Conservation (phyloP, 2,797 vertebrate genomes). For the Dryobates pubescens region DNA sequence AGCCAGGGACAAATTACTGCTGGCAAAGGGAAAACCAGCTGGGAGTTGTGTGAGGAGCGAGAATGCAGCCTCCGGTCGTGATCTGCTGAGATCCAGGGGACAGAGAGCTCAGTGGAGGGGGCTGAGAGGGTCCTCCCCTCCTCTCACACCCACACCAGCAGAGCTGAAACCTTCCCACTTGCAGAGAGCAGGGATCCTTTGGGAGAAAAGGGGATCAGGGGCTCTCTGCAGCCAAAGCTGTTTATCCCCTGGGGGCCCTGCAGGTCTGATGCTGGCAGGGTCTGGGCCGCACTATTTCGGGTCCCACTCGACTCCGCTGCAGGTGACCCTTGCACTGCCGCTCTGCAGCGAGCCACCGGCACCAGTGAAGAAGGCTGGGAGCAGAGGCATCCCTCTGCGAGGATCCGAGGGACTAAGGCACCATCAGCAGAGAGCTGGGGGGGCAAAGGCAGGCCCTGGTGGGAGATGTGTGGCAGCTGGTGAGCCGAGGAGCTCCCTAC, state of each 20-base stretch:
- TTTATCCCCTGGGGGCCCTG: neutral
- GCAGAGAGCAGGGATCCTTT: neutral
- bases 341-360: neutral
- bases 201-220: neutral
- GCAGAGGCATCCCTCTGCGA: neutral
- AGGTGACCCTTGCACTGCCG: fast-evolving
- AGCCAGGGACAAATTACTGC: neutral
- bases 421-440: neutral
- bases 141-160: neutral
- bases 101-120: neutral
- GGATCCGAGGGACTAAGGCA: neutral
- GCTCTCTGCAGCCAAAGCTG: neutral
- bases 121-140: neutral
- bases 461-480: slow-evolving; percentile 25
- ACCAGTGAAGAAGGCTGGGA: fast-evolving
- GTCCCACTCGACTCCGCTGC: fast-evolving
- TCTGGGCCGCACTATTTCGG: neutral
- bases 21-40: neutral
- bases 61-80: neutral
- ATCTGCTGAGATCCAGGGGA: neutral
- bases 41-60: neutral
- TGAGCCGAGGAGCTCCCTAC: slow-evolving; percentile 89
- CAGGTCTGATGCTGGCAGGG: neutral
- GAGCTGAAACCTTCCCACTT: neutral
- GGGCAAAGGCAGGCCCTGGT: neutral